Conservation (phyloP, 1,140 invertebrate species). For the Nasonia longicornis region DNA sequence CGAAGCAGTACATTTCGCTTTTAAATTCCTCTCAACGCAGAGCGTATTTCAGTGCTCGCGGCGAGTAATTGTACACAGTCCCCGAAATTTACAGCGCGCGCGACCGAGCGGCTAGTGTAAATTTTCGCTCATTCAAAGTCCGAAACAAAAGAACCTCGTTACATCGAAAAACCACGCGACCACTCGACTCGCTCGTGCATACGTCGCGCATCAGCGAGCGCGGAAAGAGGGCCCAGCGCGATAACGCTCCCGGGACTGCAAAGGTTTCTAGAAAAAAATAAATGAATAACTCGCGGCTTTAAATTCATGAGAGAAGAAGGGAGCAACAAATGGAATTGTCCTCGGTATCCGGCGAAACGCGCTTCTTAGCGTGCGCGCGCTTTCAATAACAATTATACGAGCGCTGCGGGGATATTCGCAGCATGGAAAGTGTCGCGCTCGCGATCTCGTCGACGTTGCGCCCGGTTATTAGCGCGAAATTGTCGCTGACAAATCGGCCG, state of each 20-base stretch:
- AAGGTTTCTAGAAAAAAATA: not conserved
- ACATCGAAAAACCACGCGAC: not conserved
- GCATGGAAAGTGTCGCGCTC: too few relatives aligned
- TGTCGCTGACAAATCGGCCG: not conserved
- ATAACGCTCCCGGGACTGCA: not conserved
- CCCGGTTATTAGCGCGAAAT: not conserved
- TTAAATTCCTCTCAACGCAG: not conserved
- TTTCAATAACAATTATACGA: slow-evolving; percentile 36
- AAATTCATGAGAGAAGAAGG: slow-evolving; percentile 9
- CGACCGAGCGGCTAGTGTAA: not conserved
- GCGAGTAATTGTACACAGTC: not conserved
- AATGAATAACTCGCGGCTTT: not conserved
- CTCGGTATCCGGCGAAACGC: not conserved
- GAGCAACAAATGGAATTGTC: slow-evolving; percentile 15
- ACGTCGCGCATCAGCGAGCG: not conserved
- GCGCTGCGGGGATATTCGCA: too few relatives aligned
- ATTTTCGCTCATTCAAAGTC: not conserved
- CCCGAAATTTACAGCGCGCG: not conserved
- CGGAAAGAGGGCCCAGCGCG: not conserved
- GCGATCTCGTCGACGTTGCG: not conserved
- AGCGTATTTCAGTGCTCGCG: too few relatives aligned
- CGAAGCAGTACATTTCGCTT: not conserved
- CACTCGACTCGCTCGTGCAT: not conserved
- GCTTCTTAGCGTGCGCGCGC: slow-evolving; percentile 13
- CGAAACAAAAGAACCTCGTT: not conserved